phyloP scores from a whole-genome alignment of 2,797 vertebrate species.

The Coregonus suidteri region DNA sequence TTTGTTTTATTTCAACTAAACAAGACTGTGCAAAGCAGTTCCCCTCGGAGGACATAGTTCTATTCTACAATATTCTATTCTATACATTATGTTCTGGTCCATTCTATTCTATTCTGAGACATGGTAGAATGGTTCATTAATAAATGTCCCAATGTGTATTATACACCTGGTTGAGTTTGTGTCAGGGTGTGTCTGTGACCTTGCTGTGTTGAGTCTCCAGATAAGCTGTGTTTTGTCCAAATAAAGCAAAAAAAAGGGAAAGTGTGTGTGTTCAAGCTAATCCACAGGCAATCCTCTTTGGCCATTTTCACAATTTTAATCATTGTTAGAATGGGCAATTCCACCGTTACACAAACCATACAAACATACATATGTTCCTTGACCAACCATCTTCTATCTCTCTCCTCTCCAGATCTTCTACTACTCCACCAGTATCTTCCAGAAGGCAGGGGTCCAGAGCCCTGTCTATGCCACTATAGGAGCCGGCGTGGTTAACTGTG shows the following conservation, averaged over 20 bases:
- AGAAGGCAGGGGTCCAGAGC: constrained; percentile 79
- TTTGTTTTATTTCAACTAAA: neutral
- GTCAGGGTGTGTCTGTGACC: constrained; percentile 26
- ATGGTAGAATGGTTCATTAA: neutral
- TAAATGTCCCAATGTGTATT: neutral
- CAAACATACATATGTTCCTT: neutral
- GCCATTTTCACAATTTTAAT: too few relatives aligned
- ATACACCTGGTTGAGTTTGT: neutral
- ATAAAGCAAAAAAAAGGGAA: constrained; percentile 36
- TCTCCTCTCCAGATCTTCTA: constrained; percentile 76
- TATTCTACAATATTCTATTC: neutral
- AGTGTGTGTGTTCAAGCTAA: neutral
- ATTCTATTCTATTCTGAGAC: neutral
- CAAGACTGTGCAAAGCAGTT: neutral
- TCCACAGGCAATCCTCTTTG: too few relatives aligned
- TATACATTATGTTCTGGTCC: neutral
- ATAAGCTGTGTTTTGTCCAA: constrained; percentile 55
- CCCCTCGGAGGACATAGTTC: neutral
- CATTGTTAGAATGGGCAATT: too few relatives aligned
- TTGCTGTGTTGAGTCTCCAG: constrained; percentile 54
- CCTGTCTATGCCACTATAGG: constrained; percentile 82
- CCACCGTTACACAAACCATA: too few relatives aligned
- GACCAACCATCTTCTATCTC: neutral
- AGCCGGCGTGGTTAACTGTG: constrained; percentile 79
- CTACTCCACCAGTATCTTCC: constrained; percentile 84